Percentiles rank a stretch among this genome's conserved stretches.
Evolutionary conservation across 2,113 vertebrate genomes (phyloP).

Genomic region (Ramphastos sulfuratus): DNA sequence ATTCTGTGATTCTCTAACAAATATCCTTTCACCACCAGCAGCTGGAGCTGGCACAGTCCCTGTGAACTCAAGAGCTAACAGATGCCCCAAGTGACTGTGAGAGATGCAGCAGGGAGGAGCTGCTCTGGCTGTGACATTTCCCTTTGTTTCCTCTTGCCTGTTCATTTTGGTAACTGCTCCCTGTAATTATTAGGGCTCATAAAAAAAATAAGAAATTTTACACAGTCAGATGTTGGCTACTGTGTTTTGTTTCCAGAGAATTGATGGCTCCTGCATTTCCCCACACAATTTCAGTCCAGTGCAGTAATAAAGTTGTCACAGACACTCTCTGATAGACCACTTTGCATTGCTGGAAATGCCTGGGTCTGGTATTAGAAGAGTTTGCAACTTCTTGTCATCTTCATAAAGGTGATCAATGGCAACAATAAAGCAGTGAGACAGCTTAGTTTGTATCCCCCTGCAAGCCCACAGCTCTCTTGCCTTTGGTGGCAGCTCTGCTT

Average conservation of each 20-base stretch:
- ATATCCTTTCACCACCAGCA: not conserved
- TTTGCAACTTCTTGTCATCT: slow-evolving; percentile 42
- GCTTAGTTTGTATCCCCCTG: not conserved
- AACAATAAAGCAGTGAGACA: slow-evolving; percentile 42
- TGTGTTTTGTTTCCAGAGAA: slow-evolving; percentile 40
- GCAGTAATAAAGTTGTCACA: slow-evolving; percentile 62
- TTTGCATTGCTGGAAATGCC: slow-evolving; percentile 56
- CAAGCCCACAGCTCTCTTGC: not conserved
- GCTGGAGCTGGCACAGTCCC: not conserved
- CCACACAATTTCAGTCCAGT: not conserved
- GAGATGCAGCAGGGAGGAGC: not conserved
- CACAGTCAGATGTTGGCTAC: not conserved
- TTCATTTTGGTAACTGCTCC: slow-evolving; percentile 45
- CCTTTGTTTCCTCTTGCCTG: slow-evolving; percentile 9
- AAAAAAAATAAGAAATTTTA: slow-evolving; percentile 26
- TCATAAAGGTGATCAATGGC: slow-evolving; percentile 61
- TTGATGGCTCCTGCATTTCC: slow-evolving; percentile 3
- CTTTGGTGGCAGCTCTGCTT: not conserved
- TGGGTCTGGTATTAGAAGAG: slow-evolving; percentile 40
- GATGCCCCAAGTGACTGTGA: not conserved
- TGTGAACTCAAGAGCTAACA: not conserved
- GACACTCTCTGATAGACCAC: slow-evolving; percentile 34
- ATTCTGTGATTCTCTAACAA: too few relatives aligned
- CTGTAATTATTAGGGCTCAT: slow-evolving; percentile 53
- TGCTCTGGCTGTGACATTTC: not conserved